phyloP scores from a whole-genome alignment of 2,797 vertebrate genomes.

The Malurus splendens region DNA sequence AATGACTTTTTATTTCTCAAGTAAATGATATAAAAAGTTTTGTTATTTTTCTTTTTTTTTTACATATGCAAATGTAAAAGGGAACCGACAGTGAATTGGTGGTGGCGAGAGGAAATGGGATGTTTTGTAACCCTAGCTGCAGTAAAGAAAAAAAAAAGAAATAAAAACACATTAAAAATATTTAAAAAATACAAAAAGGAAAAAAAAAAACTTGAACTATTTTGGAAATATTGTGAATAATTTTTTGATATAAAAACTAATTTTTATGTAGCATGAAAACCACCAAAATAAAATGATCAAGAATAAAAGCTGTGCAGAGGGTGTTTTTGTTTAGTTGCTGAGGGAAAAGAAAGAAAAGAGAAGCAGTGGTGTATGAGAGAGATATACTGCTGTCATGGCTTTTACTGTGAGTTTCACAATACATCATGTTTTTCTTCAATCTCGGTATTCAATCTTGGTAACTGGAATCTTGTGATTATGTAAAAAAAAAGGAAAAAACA shows the following conservation, averaged over 20 bases:
- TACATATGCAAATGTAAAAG: conserved; percentile 49
- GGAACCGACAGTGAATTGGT: conserved; percentile 32
- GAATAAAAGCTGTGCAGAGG: conserved; percentile 58
- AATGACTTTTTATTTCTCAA: conserved; percentile 39
- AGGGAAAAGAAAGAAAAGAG: not conserved
- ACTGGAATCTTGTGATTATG: not conserved
- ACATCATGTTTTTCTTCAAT: not conserved
- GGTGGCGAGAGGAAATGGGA: conserved; percentile 38
- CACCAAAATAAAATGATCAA: conserved; percentile 69
- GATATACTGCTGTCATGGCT: not conserved
- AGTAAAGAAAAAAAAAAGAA: conserved; percentile 35
- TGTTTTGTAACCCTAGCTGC: conserved; percentile 57
- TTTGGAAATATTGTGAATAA: conserved; percentile 65
- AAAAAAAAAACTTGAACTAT: conserved; percentile 58
- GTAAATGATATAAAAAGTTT: not conserved
- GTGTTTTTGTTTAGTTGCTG: conserved; percentile 54
- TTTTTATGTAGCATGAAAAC: conserved; percentile 66
- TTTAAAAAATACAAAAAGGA: conserved; percentile 26
- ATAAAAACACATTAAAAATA: conserved; percentile 58
- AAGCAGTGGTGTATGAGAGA: not conserved
- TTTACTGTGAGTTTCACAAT: not conserved
- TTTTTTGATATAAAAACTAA: conserved; percentile 64
- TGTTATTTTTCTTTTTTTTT: conserved; percentile 20
- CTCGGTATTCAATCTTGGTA: not conserved
- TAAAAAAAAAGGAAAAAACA: not conserved